Percentiles rank a stretch among this genome's conserved stretches.
These are phyloP conservation scores for Ceratitis capitata DNA, from an alignment of 1,140 invertebrate species.

Conservation along the genomic window DNA sequence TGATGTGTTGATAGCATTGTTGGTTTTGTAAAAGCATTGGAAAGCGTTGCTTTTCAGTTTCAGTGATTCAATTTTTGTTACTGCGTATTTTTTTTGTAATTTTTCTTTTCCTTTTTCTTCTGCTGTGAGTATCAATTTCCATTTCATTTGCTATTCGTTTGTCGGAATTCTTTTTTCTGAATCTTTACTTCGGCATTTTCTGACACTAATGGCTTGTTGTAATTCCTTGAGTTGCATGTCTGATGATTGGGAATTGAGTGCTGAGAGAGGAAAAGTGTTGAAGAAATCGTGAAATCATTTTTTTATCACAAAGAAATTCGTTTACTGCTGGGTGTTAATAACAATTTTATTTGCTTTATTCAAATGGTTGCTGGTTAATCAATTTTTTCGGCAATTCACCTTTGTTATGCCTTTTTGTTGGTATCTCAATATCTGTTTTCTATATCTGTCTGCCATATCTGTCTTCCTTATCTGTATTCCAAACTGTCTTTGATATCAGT, in stretches of 20 bases:
- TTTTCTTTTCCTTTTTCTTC: too few species aligned
- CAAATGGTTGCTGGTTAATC: too few species aligned
- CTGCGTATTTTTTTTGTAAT: too few species aligned
- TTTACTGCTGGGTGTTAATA: too few species aligned
- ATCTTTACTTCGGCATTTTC: neutral
- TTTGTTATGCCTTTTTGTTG: too few species aligned
- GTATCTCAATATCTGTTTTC: too few species aligned
- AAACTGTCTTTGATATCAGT: too few species aligned
- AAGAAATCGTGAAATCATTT: neutral
- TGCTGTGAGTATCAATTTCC: neutral
- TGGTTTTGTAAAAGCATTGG: neutral
- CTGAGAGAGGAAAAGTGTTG: neutral
- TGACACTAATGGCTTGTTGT: neutral
- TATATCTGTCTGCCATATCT: too few species aligned
- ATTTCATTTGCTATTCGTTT: neutral
- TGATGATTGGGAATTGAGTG: neutral
- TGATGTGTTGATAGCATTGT: neutral
- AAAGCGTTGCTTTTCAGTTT: neutral
- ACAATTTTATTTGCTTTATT: too few species aligned
- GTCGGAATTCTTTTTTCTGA: neutral
- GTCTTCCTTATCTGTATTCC: too few species aligned
- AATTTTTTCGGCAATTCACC: too few species aligned
- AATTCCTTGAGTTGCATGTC: neutral
- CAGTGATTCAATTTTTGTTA: neutral
- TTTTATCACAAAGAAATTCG: too few species aligned